phyloP scores from a whole-genome alignment of 2,888 invertebrate genomes.

The Ectemnius cavifrons region DNA sequence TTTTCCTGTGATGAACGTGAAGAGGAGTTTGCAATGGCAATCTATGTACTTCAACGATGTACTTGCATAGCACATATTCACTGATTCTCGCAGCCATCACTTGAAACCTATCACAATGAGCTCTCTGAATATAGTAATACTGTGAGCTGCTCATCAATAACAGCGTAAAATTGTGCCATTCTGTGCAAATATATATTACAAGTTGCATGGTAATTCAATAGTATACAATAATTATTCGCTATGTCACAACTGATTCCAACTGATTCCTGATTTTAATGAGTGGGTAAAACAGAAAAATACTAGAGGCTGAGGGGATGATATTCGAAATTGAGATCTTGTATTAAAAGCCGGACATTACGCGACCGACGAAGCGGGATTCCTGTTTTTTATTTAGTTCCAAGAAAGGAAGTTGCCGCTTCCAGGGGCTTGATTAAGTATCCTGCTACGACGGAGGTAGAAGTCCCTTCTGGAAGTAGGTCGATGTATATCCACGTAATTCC shows the following conservation, averaged over 20 bases:
- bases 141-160: background rate
- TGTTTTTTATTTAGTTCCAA: conserved; percentile 45
- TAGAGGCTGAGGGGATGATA: too few relatives aligned
- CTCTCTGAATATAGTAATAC: background rate
- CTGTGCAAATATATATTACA: too few relatives aligned
- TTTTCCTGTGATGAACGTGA: too few relatives aligned
- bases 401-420: conserved; percentile 52
- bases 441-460: conserved; percentile 54
- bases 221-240: too few relatives aligned
- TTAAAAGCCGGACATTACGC: background rate
- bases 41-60: background rate
- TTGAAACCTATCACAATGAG: background rate
- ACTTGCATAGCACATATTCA: background rate
- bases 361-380: background rate
- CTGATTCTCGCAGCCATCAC: background rate
- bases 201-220: too few relatives aligned
- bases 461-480: conserved; percentile 44
- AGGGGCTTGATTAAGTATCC: conserved; percentile 60
- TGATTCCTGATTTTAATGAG: too few relatives aligned
- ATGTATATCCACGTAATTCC: conserved; percentile 49
- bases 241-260: too few relatives aligned
- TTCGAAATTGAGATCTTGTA: too few relatives aligned
- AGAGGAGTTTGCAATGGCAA: background rate
- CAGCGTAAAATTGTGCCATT: background rate
- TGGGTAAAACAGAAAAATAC: too few relatives aligned